These are phyloP conservation scores for Himalopsyche kuldschensis DNA, from an alignment of 2,888 invertebrate genomes.

Conservation along the genomic window DNA sequence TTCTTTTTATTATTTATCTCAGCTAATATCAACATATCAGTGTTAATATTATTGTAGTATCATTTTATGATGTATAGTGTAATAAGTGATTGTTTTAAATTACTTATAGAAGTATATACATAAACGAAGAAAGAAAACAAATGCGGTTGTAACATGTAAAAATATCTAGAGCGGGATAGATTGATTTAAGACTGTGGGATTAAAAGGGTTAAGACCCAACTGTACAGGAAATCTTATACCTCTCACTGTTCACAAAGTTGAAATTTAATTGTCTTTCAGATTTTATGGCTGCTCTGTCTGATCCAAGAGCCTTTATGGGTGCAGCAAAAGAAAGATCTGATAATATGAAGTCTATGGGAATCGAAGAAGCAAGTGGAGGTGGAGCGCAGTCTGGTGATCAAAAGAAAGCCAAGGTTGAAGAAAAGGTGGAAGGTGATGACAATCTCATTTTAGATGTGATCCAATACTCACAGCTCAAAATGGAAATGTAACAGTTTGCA, in stretches of 20 bases:
- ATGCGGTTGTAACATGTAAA: too few species aligned
- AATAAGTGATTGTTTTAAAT: too few species aligned
- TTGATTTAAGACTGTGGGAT: too few species aligned
- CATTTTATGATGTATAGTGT: too few species aligned
- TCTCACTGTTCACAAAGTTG: neutral
- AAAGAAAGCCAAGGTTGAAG: slow-evolving; percentile 66
- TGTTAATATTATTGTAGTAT: too few species aligned
- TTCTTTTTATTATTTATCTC: too few species aligned
- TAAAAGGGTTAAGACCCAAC: too few species aligned
- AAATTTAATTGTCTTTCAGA: slow-evolving; percentile 57
- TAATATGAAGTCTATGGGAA: slow-evolving; percentile 95
- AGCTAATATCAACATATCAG: too few species aligned
- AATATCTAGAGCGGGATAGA: too few species aligned
- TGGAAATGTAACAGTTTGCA: neutral
- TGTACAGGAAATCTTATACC: neutral
- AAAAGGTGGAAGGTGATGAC: slow-evolving; percentile 68
- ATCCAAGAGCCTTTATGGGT: slow-evolving; percentile 89
- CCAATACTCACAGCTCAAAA: neutral
- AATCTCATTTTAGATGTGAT: neutral
- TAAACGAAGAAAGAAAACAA: too few species aligned
- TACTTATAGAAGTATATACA: too few species aligned
- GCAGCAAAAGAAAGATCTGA: slow-evolving; percentile 85
- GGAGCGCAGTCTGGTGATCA: slow-evolving; percentile 49
- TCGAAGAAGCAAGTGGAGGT: slow-evolving; percentile 73
- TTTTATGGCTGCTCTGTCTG: slow-evolving; percentile 96